A percentile compares a stretch with the other conserved stretches of the same genome.
These are phyloP conservation scores for Bugulina stolonifera DNA, from an alignment of 2,888 invertebrate species.

Conservation along the genomic window DNA sequence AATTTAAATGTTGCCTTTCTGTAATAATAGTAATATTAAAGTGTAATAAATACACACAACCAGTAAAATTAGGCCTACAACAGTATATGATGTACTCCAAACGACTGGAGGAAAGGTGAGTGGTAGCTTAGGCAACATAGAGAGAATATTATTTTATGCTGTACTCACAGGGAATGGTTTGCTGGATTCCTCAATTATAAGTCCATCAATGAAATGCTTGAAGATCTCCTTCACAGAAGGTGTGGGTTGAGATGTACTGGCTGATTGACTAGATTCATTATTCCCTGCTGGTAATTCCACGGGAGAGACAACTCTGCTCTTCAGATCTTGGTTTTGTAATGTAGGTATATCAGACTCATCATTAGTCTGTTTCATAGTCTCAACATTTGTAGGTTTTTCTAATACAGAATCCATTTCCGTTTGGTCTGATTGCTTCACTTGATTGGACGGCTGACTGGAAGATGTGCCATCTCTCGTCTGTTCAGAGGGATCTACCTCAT, in stretches of 20 bases:
- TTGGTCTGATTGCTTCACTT: background rate
- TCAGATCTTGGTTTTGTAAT: background rate
- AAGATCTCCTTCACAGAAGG: slow-evolving; percentile 61
- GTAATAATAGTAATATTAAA: too few species aligned
- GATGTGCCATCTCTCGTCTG: background rate
- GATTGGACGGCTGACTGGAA: background rate
- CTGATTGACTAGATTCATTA: too few species aligned
- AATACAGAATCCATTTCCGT: background rate
- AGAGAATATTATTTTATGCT: too few species aligned
- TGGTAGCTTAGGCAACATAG: too few species aligned
- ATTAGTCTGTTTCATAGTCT: background rate
- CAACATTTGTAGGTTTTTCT: background rate
- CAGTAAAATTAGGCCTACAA: too few species aligned
- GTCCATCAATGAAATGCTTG: slow-evolving; percentile 93
- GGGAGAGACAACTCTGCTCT: background rate
- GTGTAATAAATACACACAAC: too few species aligned
- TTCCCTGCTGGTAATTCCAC: background rate
- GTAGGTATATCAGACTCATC: background rate
- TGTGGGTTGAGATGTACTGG: background rate
- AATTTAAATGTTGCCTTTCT: too few species aligned
- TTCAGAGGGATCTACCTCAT: background rate
- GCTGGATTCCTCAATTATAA: slow-evolving; percentile 83
- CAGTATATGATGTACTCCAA: too few species aligned
- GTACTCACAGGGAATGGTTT: slow-evolving; percentile 55
- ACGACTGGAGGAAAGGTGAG: too few species aligned